phyloP scores from a whole-genome alignment of 1,140 invertebrate genomes.

The Medauroidea extradentata region DNA sequence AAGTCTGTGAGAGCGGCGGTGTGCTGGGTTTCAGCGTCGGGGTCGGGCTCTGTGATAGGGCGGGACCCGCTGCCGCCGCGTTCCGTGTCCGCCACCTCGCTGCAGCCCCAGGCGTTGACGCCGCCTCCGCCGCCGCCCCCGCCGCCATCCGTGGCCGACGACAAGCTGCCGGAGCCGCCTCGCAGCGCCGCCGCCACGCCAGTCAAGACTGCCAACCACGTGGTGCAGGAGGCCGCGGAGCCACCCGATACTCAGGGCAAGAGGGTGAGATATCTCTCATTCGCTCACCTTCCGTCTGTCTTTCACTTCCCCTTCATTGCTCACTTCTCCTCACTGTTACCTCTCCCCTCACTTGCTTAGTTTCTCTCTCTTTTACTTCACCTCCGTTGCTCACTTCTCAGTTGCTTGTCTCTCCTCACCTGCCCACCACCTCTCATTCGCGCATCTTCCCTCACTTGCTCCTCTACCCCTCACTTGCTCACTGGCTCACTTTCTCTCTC shows the following conservation, averaged over 20 bases:
- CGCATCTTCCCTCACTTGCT: too few species aligned
- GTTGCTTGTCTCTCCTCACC: neutral
- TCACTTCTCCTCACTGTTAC: neutral
- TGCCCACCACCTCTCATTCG: too few species aligned
- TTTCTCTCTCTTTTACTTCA: neutral
- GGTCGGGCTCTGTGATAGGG: constrained; percentile 52
- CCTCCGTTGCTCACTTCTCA: neutral
- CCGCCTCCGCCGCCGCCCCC: constrained; percentile 35
- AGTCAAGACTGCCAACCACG: too few species aligned
- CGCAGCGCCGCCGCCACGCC: neutral
- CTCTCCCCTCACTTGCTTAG: neutral
- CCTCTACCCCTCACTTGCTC: neutral
- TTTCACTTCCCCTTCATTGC: neutral
- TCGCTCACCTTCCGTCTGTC: neutral
- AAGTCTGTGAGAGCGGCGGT: too few species aligned
- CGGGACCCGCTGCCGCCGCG: constrained; percentile 48
- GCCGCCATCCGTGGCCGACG: neutral
- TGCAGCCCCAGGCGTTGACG: constrained; percentile 37
- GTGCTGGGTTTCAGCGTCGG: constrained; percentile 49
- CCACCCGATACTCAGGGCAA: too few species aligned
- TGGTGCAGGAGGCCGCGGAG: too few species aligned
- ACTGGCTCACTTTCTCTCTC: neutral
- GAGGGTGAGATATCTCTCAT: neutral
- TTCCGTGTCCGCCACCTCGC: constrained; percentile 45
- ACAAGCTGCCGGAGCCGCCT: constrained; percentile 14